These are phyloP conservation scores for Hirtodrosophila confusa DNA, from an alignment of 2,888 invertebrate genomes.

Conservation along the genomic window DNA sequence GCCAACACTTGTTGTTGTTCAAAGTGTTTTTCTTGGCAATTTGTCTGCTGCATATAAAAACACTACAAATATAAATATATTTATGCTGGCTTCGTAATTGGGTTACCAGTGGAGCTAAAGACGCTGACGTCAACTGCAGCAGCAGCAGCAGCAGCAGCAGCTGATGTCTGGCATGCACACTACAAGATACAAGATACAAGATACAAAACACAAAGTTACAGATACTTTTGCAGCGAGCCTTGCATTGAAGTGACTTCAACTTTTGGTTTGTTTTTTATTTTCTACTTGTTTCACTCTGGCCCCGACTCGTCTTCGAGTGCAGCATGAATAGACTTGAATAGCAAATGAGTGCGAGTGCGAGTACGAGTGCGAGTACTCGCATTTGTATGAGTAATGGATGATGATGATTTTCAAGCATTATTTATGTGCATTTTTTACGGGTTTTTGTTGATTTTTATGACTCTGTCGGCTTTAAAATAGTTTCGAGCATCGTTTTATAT, in stretches of 20 bases:
- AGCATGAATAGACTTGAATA: conserved; percentile 29
- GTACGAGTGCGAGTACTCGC: conserved; percentile 1
- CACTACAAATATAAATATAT: conserved; percentile 56
- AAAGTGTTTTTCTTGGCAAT: conserved; percentile 76
- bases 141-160: conserved; percentile 14
- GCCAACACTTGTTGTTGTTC: conserved; percentile 62
- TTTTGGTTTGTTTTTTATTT: conserved; percentile 17
- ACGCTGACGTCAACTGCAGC: conserved; percentile 28
- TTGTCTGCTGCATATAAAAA: conserved; percentile 54
- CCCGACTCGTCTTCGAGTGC: neutral
- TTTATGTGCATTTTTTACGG: conserved; percentile 22
- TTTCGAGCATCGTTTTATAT: conserved; percentile 8
- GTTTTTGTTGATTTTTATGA: conserved; percentile 21
- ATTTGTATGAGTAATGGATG: conserved; percentile 38
- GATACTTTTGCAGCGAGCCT: conserved; percentile 28
- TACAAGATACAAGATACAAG: conserved; percentile 34
- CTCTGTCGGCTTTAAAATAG: conserved; percentile 3
- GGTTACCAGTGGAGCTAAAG: conserved; percentile 63
- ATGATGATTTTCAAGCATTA: conserved; percentile 11
- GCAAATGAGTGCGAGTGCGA: conserved; percentile 37
- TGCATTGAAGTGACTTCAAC: conserved; percentile 37
- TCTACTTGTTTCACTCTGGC: conserved; percentile 10
- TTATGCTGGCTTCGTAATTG: conserved; percentile 70
- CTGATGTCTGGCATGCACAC: conserved; percentile 29
- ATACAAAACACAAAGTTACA: conserved; percentile 25